phyloP scores from a whole-genome alignment of 2,888 invertebrate genomes.

The Drosophila macrothrix region DNA sequence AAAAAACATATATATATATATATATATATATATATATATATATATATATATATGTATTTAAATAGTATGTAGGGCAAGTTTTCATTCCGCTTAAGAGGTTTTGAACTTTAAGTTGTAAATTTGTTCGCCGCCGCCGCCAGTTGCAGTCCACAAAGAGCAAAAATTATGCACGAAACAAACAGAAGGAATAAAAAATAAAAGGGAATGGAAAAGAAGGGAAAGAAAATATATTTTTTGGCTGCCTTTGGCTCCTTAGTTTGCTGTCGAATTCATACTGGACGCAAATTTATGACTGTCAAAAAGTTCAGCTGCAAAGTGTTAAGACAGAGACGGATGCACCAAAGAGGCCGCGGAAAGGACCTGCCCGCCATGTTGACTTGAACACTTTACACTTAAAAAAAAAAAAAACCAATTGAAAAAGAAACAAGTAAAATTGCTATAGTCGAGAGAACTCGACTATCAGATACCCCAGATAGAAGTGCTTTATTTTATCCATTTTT shows the following conservation, averaged over 20 bases:
- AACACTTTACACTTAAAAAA: conserved; percentile 33
- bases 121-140: conserved; percentile 7
- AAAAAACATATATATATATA: background rate
- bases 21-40: background rate
- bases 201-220: background rate
- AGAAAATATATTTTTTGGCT: conserved; percentile 32
- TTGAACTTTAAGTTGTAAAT: conserved; percentile 41
- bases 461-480: background rate
- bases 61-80: conserved; percentile 15
- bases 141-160: conserved; percentile 17
- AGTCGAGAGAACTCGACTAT: background rate
- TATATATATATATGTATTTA: background rate
- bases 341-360: conserved; percentile 5
- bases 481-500: background rate
- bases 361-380: conserved; percentile 39
- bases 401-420: background rate
- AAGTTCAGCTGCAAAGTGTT: conserved; percentile 50
- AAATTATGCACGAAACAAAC: conserved; percentile 43
- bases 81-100: conserved; percentile 49
- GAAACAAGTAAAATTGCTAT: background rate
- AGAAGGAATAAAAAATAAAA: conserved; percentile 13
- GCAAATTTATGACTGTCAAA: conserved; percentile 76
- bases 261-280: conserved; percentile 71
- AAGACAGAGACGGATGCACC: conserved; percentile 24
- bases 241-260: conserved; percentile 27